Percentiles rank a stretch among this genome's conserved stretches.
phyloP scores from a whole-genome alignment of 92 coral and sea anemone genomes.

The Desmophyllum pertusum region DNA sequence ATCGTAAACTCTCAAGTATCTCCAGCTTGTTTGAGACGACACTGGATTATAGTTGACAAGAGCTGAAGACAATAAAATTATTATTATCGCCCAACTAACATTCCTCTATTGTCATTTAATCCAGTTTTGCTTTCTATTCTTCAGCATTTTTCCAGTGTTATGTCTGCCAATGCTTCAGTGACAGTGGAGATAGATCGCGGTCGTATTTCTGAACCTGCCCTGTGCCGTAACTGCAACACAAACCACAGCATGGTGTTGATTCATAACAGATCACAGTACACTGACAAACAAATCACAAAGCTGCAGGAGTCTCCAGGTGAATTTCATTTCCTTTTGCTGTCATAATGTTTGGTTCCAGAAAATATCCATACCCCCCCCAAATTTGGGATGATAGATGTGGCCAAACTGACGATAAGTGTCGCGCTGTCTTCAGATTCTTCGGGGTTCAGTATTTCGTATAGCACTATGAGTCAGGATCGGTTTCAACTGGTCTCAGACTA shows the following conservation, averaged over 20 bases:
- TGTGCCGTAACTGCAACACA: constrained; percentile 94
- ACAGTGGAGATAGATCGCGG: constrained; percentile 98
- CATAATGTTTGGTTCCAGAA: no score
- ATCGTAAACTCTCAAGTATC: no score
- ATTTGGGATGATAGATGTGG: neutral
- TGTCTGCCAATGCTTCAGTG: constrained; percentile 92
- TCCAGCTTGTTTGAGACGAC: no score
- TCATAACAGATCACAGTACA: constrained; percentile 97
- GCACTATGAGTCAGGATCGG: no score
- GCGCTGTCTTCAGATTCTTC: no score
- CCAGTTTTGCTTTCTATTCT: neutral
- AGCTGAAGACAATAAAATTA: no score
- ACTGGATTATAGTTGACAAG: no score
- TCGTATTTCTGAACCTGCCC: constrained; percentile 93
- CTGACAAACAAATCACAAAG: constrained; percentile 94
- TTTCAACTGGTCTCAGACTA: no score
- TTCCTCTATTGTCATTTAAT: neutral
- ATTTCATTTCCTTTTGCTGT: neutral
- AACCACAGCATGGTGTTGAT: constrained; percentile 96
- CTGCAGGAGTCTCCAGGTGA: constrained; percentile 97
- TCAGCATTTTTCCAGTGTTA: constrained; percentile 98
- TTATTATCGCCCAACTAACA: no score
- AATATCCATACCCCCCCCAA: no score
- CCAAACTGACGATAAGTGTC: no score
- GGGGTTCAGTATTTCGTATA: no score